Percentiles rank a stretch among this genome's conserved stretches.
Evolutionary conservation across 2,113 vertebrate species (phyloP).

Genomic region (Psilopogon haemacephalus): DNA sequence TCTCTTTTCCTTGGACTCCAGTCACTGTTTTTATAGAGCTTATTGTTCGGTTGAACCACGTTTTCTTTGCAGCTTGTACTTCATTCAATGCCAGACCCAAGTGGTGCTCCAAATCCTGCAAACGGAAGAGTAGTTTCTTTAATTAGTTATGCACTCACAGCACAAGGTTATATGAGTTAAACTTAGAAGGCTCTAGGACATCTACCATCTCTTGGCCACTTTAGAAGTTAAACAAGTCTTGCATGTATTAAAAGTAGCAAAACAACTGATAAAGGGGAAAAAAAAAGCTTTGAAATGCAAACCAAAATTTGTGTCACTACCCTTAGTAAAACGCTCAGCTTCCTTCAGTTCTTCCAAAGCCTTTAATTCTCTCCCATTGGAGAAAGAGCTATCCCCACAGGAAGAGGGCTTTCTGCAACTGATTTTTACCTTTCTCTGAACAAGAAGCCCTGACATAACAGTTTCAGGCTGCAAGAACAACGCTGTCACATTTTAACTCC

Average conservation of each 20-base stretch:
- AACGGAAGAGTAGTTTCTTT: conserved; percentile 13
- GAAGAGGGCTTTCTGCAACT: background rate
- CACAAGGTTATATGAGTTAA: background rate
- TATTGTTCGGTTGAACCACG: conserved; percentile 98
- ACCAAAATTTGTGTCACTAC: background rate
- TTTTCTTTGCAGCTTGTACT: conserved; percentile 98
- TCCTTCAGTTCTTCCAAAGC: background rate
- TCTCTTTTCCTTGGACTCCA: conserved; percentile 96
- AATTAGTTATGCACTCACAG: background rate
- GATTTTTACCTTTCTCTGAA: background rate
- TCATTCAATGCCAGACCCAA: conserved; percentile 94
- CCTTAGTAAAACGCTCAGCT: background rate
- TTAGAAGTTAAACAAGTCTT: background rate
- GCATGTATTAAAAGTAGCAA: background rate
- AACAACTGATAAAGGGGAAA: background rate
- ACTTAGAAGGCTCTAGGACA: background rate
- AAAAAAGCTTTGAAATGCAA: background rate
- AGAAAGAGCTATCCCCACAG: background rate
- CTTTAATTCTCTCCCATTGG: background rate
- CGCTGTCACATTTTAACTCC: background rate
- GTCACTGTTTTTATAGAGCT: conserved; percentile 99
- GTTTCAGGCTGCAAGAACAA: background rate
- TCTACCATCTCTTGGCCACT: background rate
- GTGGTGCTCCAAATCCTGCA: conserved; percentile 95
- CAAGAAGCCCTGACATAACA: background rate